Percentiles rank a stretch among this genome's conserved stretches.
Conservation (phyloP, 1,140 invertebrate species). For the Conus betulinus region DNA sequence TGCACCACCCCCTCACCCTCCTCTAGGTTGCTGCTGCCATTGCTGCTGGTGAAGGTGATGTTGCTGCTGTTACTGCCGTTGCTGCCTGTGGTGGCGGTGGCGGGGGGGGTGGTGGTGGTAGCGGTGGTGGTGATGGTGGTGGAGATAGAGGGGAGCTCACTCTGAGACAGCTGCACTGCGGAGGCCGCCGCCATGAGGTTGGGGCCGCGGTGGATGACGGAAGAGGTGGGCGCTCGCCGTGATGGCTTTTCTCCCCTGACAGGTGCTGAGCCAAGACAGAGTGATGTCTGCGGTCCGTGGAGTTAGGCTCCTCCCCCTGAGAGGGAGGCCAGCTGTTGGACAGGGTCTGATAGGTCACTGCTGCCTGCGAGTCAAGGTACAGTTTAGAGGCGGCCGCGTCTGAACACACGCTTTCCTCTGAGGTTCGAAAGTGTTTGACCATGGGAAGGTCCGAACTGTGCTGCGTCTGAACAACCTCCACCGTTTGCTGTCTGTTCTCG, state of each 20-base stretch:
- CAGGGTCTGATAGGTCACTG: background rate
- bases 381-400: background rate
- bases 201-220: slow-evolving; percentile 31
- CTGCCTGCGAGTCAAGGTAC: background rate
- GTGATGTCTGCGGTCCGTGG: background rate
- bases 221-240: background rate
- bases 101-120: background rate
- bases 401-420: background rate
- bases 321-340: background rate
- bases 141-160: background rate
- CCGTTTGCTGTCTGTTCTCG: background rate
- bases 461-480: background rate
- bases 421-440: background rate
- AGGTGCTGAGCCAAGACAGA: background rate
- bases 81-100: background rate
- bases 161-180: background rate
- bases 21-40: background rate
- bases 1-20: slow-evolving; percentile 10
- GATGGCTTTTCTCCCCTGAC: background rate
- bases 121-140: background rate
- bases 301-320: background rate
- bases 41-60: background rate
- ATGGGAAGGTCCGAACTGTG: background rate
- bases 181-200: background rate
- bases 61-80: too few relatives aligned